Percentiles rank a stretch among this genome's conserved stretches.
Evolutionary conservation across 2,113 vertebrate genomes (phyloP).

Genomic region (Bagarius yarrelli): DNA sequence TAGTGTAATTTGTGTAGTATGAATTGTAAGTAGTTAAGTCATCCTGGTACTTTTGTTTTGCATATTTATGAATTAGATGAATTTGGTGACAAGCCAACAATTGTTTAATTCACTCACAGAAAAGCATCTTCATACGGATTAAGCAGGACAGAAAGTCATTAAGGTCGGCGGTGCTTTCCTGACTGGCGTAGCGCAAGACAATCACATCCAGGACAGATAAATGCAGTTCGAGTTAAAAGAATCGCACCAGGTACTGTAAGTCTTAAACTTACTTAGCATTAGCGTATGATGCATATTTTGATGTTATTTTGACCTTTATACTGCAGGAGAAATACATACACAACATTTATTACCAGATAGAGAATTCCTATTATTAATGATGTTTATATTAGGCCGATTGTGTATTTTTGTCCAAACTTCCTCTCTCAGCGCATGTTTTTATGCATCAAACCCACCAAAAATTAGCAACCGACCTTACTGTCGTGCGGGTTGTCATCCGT

Average conservation of each 20-base stretch:
- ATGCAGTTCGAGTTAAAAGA: not conserved
- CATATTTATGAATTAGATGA: too few relatives aligned
- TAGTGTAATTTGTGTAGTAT: too few relatives aligned
- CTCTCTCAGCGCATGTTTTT: constrained; percentile 63
- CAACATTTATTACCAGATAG: not conserved
- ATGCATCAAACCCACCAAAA: constrained; percentile 70
- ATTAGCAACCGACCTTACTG: constrained; percentile 58
- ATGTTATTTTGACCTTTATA: constrained; percentile 65
- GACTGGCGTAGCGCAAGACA: constrained; percentile 59
- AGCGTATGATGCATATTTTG: constrained; percentile 21
- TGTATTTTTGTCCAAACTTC: constrained; percentile 62
- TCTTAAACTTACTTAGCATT: not conserved
- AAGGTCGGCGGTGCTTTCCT: constrained; percentile 69
- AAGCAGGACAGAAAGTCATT: constrained; percentile 78
- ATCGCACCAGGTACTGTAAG: not conserved
- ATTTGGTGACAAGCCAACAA: too few relatives aligned
- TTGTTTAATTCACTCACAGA: constrained; percentile 80
- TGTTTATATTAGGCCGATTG: too few relatives aligned
- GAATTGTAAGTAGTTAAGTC: too few relatives aligned
- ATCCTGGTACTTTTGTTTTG: too few relatives aligned
- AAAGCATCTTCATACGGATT: constrained; percentile 78
- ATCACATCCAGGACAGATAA: constrained; percentile 72
- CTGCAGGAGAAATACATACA: constrained; percentile 48
- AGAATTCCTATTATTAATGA: too few relatives aligned
- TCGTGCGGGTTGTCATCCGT: constrained; percentile 61